phyloP scores from a whole-genome alignment of 2,797 vertebrate genomes.

The Heliangelus exortis region DNA sequence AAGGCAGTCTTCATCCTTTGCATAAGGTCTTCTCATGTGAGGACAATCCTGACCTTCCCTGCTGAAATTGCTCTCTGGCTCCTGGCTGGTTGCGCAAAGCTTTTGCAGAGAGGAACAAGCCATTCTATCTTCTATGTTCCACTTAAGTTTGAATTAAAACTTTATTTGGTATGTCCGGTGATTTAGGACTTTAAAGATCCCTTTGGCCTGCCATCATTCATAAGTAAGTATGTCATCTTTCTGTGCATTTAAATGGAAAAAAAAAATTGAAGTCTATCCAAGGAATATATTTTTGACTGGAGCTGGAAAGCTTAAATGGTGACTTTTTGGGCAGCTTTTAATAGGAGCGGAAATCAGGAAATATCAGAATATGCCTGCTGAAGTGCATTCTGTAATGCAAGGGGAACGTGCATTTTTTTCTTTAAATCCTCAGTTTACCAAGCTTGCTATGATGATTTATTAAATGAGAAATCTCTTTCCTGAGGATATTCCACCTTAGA shows the following conservation, averaged over 20 bases:
- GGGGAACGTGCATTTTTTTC: background rate
- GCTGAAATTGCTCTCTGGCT: background rate
- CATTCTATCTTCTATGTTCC: background rate
- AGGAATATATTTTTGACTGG: slow-evolving; percentile 4
- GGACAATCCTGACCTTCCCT: background rate
- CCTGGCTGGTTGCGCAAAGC: background rate
- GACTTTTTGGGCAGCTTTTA: background rate
- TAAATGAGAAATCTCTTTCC: background rate
- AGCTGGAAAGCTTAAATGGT: background rate
- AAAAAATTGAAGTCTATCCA: slow-evolving; percentile 31
- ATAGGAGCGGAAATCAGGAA: slow-evolving; percentile 18
- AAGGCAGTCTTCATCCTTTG: background rate
- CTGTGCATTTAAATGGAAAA: background rate
- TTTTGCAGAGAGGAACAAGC: background rate
- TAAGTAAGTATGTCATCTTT: slow-evolving; percentile 3
- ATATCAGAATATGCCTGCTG: background rate
- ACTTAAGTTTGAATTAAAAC: background rate
- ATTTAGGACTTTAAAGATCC: slow-evolving; percentile 15
- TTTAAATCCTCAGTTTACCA: background rate
- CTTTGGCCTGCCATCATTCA: background rate
- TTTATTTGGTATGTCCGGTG: slow-evolving; percentile 4
- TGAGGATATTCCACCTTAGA: background rate
- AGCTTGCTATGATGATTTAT: background rate
- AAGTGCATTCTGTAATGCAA: background rate
- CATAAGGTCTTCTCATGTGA: background rate